Base-by-base conservation (phyloP, 2,797 vertebrate species). In the Takifugu ocellatus region DNA sequence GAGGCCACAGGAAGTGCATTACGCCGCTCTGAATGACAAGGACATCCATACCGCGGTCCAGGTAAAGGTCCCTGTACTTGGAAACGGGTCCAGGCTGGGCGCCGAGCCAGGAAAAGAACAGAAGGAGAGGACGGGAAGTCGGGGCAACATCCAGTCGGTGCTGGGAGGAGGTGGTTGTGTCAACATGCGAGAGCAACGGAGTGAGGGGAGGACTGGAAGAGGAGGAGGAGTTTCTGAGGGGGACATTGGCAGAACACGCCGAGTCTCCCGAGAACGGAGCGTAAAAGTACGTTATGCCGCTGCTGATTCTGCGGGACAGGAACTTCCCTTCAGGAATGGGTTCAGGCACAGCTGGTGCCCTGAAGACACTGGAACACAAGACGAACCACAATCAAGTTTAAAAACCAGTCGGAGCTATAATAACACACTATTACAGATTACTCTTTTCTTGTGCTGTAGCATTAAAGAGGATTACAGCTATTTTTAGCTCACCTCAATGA, bases 101-200 rank as follows among this genome's bases (percentile, higher is more conserved):
- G 0, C 90, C 88, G 0, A 93, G 82, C 91, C 91, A 94, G 1
- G 88, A 83, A 42, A 92, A 83, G 61, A 93, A 72, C 25, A 93
- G 51, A 2, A 92, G 77, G 4, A 92, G 79, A 0, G 88, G 89
- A 5, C 54, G 84, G 16, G 67, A 25, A 1, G 59, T 6, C 11
- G 59, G 25, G 16, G 47, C 1, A 0, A 42, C 49, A 33, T 52
- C 33, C 14, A 61, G 36, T 8, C 25, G 39, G 5, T 31, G 49
- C 15, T 17, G 59, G 31, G 63, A 42, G 2, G 8, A 46, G 31
- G 66, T 10, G 16, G 44, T 36, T 55, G 59, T 3, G 17, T 7
- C 44, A 21, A 16, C 15, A 17, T 45, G 15, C n/a, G 72, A 68
- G n/a, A 67, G 46, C 27, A 67, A 7, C 0, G 65, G 45, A 17